phyloP scores from a whole-genome alignment of 2,888 invertebrate genomes.

The Sialis fuliginosa region DNA sequence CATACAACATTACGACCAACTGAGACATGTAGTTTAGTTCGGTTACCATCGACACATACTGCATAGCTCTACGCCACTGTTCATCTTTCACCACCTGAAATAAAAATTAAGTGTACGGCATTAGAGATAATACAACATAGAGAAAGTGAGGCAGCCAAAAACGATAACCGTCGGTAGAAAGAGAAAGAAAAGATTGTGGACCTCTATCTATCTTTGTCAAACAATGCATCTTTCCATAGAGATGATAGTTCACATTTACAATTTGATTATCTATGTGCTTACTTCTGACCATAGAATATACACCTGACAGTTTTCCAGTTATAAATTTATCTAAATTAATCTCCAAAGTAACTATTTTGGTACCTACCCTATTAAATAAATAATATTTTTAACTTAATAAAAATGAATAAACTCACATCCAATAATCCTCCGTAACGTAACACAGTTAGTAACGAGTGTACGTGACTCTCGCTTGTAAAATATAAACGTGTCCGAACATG shows the following conservation, averaged over 20 bases:
- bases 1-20: conserved; percentile 96
- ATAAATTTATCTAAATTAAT: too few species aligned
- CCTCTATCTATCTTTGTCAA: too few species aligned
- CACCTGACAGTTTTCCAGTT: too few species aligned
- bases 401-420: conserved; percentile 40
- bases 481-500: conserved; percentile 97
- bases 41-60: conserved; percentile 92
- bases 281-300: not conserved
- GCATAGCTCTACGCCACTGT: conserved; percentile 97
- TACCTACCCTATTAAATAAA: not conserved
- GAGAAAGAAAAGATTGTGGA: not conserved
- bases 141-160: too few species aligned
- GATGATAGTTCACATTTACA: too few species aligned
- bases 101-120: not conserved
- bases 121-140: too few species aligned
- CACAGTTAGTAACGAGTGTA: conserved; percentile 92
- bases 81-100: conserved; percentile 65
- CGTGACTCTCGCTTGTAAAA: conserved; percentile 98
- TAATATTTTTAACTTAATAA: not conserved
- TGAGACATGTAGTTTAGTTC: conserved; percentile 99
- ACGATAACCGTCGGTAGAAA: not conserved
- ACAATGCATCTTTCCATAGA: too few species aligned
- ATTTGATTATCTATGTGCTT: too few species aligned
- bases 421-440: conserved; percentile 81
- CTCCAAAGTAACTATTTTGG: not conserved